Percentiles rank a stretch among this genome's conserved stretches.
These are phyloP conservation scores for Nibea coibor DNA, from an alignment of 2,113 vertebrate genomes.

Conservation along the genomic window DNA sequence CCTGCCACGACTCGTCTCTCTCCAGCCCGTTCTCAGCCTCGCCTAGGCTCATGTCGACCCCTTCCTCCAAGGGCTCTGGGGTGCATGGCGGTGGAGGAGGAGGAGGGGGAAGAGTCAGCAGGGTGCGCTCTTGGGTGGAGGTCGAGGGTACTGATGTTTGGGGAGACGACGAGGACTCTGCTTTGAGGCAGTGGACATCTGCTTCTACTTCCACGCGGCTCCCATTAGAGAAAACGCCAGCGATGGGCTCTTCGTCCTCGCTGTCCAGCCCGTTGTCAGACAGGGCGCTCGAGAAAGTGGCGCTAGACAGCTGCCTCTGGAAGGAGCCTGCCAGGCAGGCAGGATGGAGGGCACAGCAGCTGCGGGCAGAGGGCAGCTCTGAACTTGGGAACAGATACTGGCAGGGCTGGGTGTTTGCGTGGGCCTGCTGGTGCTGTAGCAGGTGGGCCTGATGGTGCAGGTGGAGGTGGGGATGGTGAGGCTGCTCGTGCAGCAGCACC, in stretches of 20 bases:
- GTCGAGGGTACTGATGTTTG: constrained; percentile 59
- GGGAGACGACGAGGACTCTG: constrained; percentile 48
- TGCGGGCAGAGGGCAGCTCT: constrained; percentile 83
- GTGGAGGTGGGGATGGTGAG: constrained; percentile 72
- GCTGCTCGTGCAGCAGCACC: constrained; percentile 77
- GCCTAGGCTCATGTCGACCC: constrained; percentile 77
- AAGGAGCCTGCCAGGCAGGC: constrained; percentile 87
- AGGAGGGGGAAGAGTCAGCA: constrained; percentile 64
- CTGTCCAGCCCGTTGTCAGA: constrained; percentile 98
- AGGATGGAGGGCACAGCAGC: constrained; percentile 92
- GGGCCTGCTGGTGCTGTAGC: constrained; percentile 73
- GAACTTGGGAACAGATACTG: constrained; percentile 73
- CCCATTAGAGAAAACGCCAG: constrained; percentile 95
- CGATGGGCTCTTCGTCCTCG: constrained; percentile 96
- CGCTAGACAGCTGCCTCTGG: constrained; percentile 96
- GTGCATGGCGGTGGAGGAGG: constrained; percentile 82
- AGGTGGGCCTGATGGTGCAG: constrained; percentile 74
- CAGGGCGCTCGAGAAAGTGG: constrained; percentile 97
- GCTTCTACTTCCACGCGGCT: constrained; percentile 96
- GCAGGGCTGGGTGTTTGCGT: constrained; percentile 71
- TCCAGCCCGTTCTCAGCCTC: constrained; percentile 84
- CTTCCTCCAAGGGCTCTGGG: constrained; percentile 87
- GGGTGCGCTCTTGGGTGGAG: constrained; percentile 50
- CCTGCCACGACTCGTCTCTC: constrained; percentile 69
- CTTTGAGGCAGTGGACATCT: constrained; percentile 91